phyloP scores from a whole-genome alignment of 2,888 invertebrate species.

The Nycteola revayana region DNA sequence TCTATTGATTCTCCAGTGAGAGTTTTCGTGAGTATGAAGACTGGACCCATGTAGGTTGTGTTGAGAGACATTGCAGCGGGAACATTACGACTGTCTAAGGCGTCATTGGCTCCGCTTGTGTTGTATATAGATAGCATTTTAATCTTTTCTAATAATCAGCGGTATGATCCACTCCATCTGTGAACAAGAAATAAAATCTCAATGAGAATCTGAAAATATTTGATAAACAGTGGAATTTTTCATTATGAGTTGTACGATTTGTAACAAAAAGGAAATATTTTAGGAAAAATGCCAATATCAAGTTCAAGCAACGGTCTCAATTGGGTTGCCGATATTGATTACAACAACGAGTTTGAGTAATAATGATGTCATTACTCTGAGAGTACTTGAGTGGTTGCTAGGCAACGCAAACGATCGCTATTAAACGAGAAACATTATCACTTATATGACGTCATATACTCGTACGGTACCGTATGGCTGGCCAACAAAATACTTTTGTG shows the following conservation, averaged over 20 bases:
- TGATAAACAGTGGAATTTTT: neutral
- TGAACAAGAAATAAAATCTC: conserved; percentile 37
- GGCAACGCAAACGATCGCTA: conserved; percentile 49
- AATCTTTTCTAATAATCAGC: conserved; percentile 21
- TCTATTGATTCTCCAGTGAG: conserved; percentile 69
- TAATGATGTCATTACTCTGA: conserved; percentile 2
- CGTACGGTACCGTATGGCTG: conserved; percentile 38
- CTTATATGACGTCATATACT: conserved; percentile 38
- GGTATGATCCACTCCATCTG: conserved; percentile 59
- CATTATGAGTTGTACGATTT: neutral
- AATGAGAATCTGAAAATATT: neutral
- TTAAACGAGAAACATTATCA: conserved; percentile 53
- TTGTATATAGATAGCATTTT: conserved; percentile 48
- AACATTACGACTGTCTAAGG: conserved; percentile 46
- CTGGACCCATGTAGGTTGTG: conserved; percentile 52
- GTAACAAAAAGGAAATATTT: neutral
- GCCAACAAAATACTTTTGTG: conserved; percentile 29
- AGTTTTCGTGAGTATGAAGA: conserved; percentile 67
- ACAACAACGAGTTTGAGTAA: neutral
- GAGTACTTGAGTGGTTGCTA: conserved; percentile 33
- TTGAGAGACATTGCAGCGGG: conserved; percentile 61
- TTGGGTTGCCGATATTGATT: conserved; percentile 1
- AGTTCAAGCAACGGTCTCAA: neutral
- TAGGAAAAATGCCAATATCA: neutral
- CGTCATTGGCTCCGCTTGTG: conserved; percentile 40